Evolutionary conservation across 2,797 vertebrate species (phyloP).

Genomic region (Girardinus metallicus): DNA sequence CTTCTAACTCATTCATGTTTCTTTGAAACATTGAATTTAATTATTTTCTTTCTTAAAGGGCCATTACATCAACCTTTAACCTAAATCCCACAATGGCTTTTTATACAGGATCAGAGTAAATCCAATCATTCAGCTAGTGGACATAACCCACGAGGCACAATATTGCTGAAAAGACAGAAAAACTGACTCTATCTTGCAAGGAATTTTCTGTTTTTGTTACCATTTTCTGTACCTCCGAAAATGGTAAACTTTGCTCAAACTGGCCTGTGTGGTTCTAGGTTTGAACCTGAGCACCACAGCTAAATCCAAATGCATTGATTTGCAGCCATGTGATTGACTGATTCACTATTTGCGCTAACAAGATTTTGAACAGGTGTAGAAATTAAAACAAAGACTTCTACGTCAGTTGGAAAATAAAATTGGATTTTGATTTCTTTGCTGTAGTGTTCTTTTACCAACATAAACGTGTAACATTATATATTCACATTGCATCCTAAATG

Average conservation of each 20-base stretch:
- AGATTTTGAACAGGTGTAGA: neutral
- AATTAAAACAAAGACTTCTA: neutral
- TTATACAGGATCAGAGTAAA: conserved; percentile 52
- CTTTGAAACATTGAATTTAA: neutral
- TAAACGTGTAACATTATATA: conserved; percentile 28
- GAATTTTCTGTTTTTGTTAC: neutral
- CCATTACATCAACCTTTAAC: conserved; percentile 38
- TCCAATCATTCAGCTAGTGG: conserved; percentile 47
- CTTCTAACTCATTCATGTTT: neutral
- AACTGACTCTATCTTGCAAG: neutral
- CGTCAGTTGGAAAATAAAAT: conserved; percentile 17
- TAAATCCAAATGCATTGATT: neutral
- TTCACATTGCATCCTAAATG: conserved; percentile 35
- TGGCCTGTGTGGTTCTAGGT: neutral
- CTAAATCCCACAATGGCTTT: conserved; percentile 43
- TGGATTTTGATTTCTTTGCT: conserved; percentile 19
- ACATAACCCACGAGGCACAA: conserved; percentile 30
- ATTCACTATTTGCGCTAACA: neutral
- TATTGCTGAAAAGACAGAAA: neutral
- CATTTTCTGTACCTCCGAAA: neutral
- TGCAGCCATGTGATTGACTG: neutral
- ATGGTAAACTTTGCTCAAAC: too few species aligned
- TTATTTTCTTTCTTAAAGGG: conserved; percentile 10
- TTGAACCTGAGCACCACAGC: neutral
- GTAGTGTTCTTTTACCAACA: neutral